A percentile compares a stretch with the other conserved stretches of the same genome.
Evolutionary conservation across 2,888 invertebrate species (phyloP).

Genomic region (Rhagonycha lutea): DNA sequence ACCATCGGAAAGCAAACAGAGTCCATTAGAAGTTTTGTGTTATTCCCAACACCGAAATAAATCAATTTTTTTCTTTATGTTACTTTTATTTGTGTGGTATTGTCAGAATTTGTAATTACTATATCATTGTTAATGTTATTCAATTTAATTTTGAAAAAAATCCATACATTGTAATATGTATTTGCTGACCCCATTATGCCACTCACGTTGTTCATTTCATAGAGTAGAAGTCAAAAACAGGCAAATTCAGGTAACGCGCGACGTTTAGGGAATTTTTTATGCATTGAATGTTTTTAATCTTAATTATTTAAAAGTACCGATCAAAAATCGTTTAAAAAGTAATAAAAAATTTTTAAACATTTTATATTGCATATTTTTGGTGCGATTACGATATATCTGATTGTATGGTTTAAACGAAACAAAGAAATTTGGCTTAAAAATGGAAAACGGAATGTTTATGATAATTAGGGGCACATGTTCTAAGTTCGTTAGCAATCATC

Average conservation of each 20-base stretch:
- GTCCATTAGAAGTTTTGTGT: neutral
- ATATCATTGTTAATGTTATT: neutral
- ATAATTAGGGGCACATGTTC: neutral
- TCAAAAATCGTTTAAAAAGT: neutral
- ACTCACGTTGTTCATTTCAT: neutral
- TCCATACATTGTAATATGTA: neutral
- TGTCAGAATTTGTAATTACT: neutral
- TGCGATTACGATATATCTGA: neutral
- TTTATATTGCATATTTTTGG: neutral
- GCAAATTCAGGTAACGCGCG: neutral
- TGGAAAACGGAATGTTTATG: neutral
- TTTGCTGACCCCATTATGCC: neutral
- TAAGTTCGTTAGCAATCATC: neutral
- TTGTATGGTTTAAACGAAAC: neutral
- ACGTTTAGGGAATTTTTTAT: neutral
- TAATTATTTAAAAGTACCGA: neutral
- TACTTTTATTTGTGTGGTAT: neutral
- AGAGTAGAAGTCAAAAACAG: neutral
- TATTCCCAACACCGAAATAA: neutral
- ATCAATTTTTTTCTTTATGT: neutral
- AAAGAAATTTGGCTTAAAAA: neutral
- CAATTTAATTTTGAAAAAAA: neutral
- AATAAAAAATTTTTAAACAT: neutral
- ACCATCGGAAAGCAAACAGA: neutral
- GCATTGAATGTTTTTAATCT: neutral